A percentile compares a stretch with the other conserved stretches of the same genome.
phyloP scores from a whole-genome alignment of 2,113 vertebrate genomes.

The Formicarius rufipectus region DNA sequence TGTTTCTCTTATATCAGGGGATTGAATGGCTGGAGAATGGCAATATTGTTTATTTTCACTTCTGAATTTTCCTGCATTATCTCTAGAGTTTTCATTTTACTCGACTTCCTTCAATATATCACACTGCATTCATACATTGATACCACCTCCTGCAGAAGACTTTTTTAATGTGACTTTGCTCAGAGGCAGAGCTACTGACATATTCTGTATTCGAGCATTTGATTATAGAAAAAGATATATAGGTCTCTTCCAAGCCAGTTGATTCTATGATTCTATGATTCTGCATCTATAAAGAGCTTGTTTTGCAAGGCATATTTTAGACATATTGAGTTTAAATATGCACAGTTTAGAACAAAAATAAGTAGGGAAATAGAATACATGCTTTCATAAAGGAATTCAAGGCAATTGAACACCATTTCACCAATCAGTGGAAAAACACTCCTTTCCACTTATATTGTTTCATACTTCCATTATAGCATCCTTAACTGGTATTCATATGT shows the following conservation, averaged over 20 bases:
- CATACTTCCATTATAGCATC: not conserved
- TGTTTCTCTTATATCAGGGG: not conserved
- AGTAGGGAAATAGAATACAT: not conserved
- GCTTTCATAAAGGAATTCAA: not conserved
- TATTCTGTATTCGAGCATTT: not conserved
- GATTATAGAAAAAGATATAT: not conserved
- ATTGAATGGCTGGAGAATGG: not conserved
- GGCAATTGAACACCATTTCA: not conserved
- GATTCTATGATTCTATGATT: too few species aligned
- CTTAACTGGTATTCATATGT: not conserved
- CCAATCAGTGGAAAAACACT: not conserved
- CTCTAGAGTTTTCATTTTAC: not conserved
- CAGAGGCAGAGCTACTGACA: not conserved
- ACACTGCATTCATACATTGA: not conserved
- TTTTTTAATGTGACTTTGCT: not conserved
- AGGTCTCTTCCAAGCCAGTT: too few species aligned
- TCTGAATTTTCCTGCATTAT: not conserved
- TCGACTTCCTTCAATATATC: not conserved
- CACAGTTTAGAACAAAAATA: not conserved
- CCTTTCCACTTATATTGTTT: not conserved
- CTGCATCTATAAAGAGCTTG: not conserved
- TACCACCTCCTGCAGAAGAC: not conserved
- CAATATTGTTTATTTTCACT: not conserved
- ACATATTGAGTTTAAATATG: not conserved
- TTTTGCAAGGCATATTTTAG: not conserved